A percentile compares a stretch with the other conserved stretches of the same genome.
These are phyloP conservation scores for Meleagris gallopavo DNA, from an alignment of 2,113 vertebrate genomes.

Conservation along the genomic window DNA sequence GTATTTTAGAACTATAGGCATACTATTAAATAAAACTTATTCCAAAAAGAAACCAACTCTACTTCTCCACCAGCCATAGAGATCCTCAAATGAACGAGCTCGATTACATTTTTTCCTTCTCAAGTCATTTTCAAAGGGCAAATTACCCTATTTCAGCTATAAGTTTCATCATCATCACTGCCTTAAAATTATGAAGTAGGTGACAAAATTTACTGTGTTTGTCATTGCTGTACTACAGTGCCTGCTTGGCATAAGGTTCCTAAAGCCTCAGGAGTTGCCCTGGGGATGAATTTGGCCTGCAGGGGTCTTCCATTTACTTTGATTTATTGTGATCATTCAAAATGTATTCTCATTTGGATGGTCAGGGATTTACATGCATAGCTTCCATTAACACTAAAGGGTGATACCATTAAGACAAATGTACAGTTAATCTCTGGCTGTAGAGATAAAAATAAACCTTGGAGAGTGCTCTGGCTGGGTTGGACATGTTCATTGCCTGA, in stretches of 20 bases:
- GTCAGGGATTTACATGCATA: slow-evolving; percentile 69
- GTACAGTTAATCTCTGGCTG: slow-evolving; percentile 65
- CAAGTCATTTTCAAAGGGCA: not conserved
- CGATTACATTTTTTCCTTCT: not conserved
- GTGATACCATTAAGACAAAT: slow-evolving; percentile 60
- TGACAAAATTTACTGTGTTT: not conserved
- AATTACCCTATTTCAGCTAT: not conserved
- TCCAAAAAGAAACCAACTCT: not conserved
- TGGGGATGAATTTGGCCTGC: slow-evolving; percentile 44
- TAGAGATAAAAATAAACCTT: slow-evolving; percentile 60
- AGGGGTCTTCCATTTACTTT: slow-evolving; percentile 65
- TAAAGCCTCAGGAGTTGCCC: slow-evolving; percentile 34
- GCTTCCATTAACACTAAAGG: slow-evolving; percentile 66
- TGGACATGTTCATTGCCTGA: slow-evolving; percentile 25
- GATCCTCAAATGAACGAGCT: not conserved
- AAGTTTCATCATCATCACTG: not conserved
- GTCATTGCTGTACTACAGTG: slow-evolving; percentile 1
- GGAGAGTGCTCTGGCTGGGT: not conserved
- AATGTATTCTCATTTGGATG: slow-evolving; percentile 59
- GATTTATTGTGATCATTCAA: slow-evolving; percentile 62
- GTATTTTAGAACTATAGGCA: not conserved
- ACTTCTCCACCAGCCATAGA: not conserved
- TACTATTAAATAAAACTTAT: not conserved
- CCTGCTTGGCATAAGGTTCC: slow-evolving; percentile 14
- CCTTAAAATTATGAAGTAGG: slow-evolving; percentile 15